Conservation (phyloP, 2,888 invertebrate genomes). For the Mactromeris polynyma region DNA sequence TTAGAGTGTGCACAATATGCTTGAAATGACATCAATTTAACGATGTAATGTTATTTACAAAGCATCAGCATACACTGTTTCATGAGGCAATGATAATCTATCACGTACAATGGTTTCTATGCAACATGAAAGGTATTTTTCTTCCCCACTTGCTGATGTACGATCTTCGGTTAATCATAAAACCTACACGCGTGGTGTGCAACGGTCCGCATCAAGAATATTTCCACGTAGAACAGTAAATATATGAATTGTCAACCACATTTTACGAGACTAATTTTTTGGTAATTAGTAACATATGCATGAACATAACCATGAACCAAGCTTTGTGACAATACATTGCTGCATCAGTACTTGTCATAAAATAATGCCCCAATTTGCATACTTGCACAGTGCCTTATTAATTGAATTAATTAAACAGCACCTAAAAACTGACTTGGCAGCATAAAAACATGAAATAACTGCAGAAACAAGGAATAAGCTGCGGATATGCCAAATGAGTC, state of each 20-base stretch:
- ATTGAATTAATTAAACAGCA: neutral
- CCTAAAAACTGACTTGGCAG: neutral
- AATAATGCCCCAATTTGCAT: neutral
- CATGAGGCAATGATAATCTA: neutral
- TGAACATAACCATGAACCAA: neutral
- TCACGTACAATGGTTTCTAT: neutral
- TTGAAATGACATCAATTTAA: neutral
- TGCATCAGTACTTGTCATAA: neutral
- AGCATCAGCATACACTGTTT: neutral
- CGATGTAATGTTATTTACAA: neutral
- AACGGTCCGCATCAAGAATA: neutral
- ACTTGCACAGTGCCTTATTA: neutral
- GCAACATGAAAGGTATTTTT: neutral
- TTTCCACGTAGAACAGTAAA: neutral
- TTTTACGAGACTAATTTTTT: neutral
- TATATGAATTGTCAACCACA: neutral
- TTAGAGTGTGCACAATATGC: neutral
- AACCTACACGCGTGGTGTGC: neutral
- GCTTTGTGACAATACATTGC: neutral
- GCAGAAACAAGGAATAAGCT: neutral
- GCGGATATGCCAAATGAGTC: neutral
- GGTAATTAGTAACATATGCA: neutral
- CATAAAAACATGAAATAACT: neutral
- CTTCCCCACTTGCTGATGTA: neutral
- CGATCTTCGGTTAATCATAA: neutral